phyloP scores from a whole-genome alignment of 2,888 invertebrate species.

The Malthinus seriepunctatus region DNA sequence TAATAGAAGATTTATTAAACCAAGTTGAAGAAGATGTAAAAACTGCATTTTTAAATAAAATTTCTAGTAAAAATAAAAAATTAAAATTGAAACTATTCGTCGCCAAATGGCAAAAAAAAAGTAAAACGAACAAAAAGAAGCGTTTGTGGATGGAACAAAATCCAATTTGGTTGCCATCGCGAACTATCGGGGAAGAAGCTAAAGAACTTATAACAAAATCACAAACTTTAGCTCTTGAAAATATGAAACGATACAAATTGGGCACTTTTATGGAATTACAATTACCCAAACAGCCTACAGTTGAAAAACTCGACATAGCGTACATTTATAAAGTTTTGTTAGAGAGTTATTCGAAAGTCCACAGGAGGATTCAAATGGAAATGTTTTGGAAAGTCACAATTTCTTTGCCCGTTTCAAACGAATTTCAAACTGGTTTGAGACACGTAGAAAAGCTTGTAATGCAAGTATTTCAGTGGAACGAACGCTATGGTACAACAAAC shows the following conservation, averaged over 20 bases:
- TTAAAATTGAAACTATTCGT: constrained; percentile 51
- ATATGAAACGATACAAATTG: constrained; percentile 57
- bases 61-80: constrained; percentile 49
- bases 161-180: constrained; percentile 60
- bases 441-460: constrained; percentile 32
- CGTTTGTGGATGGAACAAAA: constrained; percentile 59
- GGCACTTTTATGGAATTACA: constrained; percentile 47
- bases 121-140: constrained; percentile 52
- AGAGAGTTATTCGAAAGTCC: constrained; percentile 38
- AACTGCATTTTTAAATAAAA: constrained; percentile 49
- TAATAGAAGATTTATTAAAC: constrained; percentile 47
- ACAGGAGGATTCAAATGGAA: constrained; percentile 39
- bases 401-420: constrained; percentile 59
- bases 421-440: constrained; percentile 49
- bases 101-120: constrained; percentile 55
- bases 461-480: constrained; percentile 42
- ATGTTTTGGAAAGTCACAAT: constrained; percentile 67
- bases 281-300: constrained; percentile 26
- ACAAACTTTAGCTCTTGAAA: constrained; percentile 53
- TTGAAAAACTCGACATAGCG: constrained; percentile 41
- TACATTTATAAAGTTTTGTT: constrained; percentile 40
- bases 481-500: constrained; percentile 42
- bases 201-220: constrained; percentile 53
- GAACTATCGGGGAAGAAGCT: constrained; percentile 52
- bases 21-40: constrained; percentile 48